Conservation (phyloP, 2,113 vertebrate species). For the Myotis brandtii region DNA sequence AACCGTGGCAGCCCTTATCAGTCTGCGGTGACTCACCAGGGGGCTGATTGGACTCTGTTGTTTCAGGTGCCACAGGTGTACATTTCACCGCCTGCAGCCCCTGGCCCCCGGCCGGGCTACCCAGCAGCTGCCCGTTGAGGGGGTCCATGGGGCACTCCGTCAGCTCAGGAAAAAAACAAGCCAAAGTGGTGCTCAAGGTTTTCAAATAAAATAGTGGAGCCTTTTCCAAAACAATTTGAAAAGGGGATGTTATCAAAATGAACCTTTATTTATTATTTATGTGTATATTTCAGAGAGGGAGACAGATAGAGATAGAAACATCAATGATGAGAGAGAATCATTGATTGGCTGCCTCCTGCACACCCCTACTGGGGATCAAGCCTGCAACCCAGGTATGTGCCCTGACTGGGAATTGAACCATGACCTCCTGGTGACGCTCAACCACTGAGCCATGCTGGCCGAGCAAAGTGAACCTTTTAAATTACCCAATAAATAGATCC, state of each 20-base stretch:
- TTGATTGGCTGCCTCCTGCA: no score
- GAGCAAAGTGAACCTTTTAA: neutral
- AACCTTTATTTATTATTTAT: neutral
- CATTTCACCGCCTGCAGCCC: neutral
- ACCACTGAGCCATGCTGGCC: no score
- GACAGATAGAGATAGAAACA: no score
- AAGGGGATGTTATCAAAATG: neutral
- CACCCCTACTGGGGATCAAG: no score
- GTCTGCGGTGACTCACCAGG: neutral
- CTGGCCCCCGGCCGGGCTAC: rapidly evolving
- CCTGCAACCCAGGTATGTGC: no score
- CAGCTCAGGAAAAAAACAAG: neutral
- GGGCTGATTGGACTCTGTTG: neutral
- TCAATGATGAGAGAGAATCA: no score
- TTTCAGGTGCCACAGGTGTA: conserved; percentile 30
- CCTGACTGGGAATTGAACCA: no score
- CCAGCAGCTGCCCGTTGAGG: neutral
- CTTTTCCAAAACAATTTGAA: neutral
- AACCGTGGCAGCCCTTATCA: neutral
- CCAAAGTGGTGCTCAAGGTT: neutral
- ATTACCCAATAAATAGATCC: neutral
- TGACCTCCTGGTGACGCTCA: no score
- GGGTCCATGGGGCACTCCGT: neutral
- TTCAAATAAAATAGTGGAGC: neutral
- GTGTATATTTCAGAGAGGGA: no score